A percentile compares a stretch with the other conserved stretches of the same genome.
phyloP scores from a whole-genome alignment of 2,888 invertebrate species.

The Parascotia fuliginaria region DNA sequence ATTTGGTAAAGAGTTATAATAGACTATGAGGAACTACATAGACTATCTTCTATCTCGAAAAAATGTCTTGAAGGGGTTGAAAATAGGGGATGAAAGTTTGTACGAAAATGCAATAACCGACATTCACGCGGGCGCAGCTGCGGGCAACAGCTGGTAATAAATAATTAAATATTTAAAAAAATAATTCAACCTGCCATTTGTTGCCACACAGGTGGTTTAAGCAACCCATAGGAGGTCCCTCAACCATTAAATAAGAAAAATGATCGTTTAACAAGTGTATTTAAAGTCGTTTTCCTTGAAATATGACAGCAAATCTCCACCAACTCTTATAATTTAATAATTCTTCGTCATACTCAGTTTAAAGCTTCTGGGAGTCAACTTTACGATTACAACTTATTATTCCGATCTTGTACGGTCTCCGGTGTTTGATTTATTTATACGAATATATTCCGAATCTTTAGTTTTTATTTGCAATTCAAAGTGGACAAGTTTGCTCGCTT shows the following conservation, averaged over 20 bases:
- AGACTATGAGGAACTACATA: no score
- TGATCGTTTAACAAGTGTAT: background rate
- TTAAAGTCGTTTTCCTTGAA: background rate
- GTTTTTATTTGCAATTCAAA: conserved; percentile 40
- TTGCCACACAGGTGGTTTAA: background rate
- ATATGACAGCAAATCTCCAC: conserved; percentile 4
- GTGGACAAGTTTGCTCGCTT: conserved; percentile 32
- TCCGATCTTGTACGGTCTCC: conserved; percentile 35
- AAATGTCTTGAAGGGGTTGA: no score
- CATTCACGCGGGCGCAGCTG: no score
- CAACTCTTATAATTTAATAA: conserved; percentile 41
- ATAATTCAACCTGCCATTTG: no score
- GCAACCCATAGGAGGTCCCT: background rate
- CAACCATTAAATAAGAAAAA: background rate
- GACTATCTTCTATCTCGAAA: no score
- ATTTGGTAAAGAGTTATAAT: no score
- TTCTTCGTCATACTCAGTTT: conserved; percentile 35
- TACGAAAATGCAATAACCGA: no score
- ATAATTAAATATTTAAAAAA: no score
- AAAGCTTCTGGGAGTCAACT: conserved; percentile 36
- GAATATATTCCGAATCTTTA: conserved; percentile 45
- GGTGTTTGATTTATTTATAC: conserved; percentile 56
- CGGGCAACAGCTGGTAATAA: no score
- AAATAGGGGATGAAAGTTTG: no score
- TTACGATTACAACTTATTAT: conserved; percentile 54